Conservation (phyloP, 2,888 invertebrate species). For the Exephanes ischioxanthus region DNA sequence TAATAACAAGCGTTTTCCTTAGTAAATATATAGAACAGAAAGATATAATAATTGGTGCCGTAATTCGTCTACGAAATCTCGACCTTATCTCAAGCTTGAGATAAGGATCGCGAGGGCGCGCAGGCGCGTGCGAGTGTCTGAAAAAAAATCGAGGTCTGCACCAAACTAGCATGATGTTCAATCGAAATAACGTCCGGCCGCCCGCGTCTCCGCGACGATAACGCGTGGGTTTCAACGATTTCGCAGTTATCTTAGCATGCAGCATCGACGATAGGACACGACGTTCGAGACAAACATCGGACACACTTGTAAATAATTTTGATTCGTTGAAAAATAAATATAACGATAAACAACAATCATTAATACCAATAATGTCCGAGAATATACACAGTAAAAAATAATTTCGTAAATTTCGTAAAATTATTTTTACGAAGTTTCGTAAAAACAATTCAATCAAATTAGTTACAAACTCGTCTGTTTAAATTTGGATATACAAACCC, state of each 20-base stretch:
- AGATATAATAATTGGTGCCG: neutral
- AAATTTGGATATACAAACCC: no score
- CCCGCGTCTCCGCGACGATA: neutral
- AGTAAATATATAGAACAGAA: neutral
- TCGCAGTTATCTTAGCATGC: neutral
- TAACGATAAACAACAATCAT: neutral
- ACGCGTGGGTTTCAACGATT: neutral
- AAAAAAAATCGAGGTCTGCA: constrained; percentile 1
- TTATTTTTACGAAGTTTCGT: no score
- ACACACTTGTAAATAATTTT: constrained; percentile 45
- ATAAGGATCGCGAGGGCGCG: neutral
- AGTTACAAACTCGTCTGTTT: no score
- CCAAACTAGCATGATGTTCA: neutral
- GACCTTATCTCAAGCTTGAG: neutral
- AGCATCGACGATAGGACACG: constrained; percentile 5
- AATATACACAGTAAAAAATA: neutral
- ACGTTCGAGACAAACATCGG: neutral
- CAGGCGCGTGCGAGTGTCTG: constrained; percentile 8
- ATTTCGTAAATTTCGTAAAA: no score
- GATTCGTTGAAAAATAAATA: constrained; percentile 12
- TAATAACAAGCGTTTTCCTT: neutral
- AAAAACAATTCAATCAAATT: no score
- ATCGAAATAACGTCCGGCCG: constrained; percentile 14
- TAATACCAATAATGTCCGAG: neutral
- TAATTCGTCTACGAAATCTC: neutral